Conservation (phyloP, 2,113 vertebrate species). For the Chloropsis hardwickii region DNA sequence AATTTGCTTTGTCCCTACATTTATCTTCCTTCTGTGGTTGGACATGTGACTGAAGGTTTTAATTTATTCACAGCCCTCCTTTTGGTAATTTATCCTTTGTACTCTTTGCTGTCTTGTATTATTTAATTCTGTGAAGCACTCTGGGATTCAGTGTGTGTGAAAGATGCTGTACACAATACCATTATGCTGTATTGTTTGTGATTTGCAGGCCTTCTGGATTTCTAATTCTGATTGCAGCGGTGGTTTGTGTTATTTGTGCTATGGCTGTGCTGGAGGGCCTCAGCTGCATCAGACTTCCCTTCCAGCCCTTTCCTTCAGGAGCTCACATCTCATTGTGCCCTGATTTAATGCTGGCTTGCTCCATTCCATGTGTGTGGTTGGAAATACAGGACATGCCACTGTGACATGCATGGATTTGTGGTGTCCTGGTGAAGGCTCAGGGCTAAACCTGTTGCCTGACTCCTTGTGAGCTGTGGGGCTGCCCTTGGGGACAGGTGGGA, state of each 20-base stretch:
- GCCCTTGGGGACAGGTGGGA: not conserved
- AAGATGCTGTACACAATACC: slow-evolving; percentile 44
- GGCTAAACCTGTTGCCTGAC: not conserved
- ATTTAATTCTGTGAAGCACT: slow-evolving; percentile 52
- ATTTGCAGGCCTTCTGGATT: slow-evolving; percentile 34
- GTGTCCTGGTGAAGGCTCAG: not conserved
- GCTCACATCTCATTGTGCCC: not conserved
- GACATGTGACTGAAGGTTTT: slow-evolving; percentile 22
- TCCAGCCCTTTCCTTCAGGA: not conserved
- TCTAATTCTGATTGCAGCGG: not conserved
- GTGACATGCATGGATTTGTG: not conserved
- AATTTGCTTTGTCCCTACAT: not conserved
- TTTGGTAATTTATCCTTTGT: slow-evolving; percentile 52
- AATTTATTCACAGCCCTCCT: slow-evolving; percentile 41
- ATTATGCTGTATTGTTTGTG: slow-evolving; percentile 46
- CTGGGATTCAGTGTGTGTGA: slow-evolving; percentile 9
- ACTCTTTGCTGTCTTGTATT: slow-evolving; percentile 34
- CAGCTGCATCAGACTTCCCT: not conserved
- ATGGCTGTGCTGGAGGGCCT: not conserved
- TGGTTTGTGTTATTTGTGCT: slow-evolving; percentile 8
- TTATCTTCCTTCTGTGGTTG: not conserved
- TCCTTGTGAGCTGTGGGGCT: not conserved
- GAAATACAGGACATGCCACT: not conserved
- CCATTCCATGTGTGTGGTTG: not conserved
- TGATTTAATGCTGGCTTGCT: not conserved